These are phyloP conservation scores for Theonella swinhoei DNA, from an alignment of 37 sponge, comb jelly and placozoan species.

Conservation along the genomic window DNA sequence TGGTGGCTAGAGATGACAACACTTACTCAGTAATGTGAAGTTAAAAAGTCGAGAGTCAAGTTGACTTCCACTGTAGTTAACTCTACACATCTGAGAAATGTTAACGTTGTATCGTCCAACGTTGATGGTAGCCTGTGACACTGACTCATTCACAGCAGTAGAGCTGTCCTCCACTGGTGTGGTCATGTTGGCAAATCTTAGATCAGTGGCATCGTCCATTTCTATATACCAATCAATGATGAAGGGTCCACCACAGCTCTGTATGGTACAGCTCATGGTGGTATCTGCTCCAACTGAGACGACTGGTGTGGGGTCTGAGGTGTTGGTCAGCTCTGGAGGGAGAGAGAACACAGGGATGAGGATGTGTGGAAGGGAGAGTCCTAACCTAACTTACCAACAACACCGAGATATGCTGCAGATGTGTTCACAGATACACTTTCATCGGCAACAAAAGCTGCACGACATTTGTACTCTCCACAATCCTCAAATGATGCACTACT, in stretches of 20 bases:
- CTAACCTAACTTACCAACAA: not conserved
- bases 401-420: not conserved
- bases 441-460: no score
- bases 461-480: not conserved
- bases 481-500: not conserved
- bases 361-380: slow-evolving; percentile 2
- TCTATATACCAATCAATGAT: not conserved
- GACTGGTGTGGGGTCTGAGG: not conserved
- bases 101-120: not conserved
- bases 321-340: not conserved
- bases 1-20: not conserved
- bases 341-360: not conserved
- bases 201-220: not conserved
- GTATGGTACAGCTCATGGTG: not conserved
- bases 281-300: not conserved
- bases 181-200: not conserved
- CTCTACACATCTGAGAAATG: not conserved
- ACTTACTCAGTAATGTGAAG: not conserved
- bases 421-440: not conserved
- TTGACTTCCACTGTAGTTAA: not conserved
- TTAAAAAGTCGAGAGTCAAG: not conserved
- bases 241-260: not conserved
- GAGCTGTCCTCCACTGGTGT: no score
- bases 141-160: not conserved
- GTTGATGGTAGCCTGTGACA: not conserved